Evolutionary conservation across 2,888 invertebrate genomes (phyloP).

Genomic region (Liodrosophila aerea): DNA sequence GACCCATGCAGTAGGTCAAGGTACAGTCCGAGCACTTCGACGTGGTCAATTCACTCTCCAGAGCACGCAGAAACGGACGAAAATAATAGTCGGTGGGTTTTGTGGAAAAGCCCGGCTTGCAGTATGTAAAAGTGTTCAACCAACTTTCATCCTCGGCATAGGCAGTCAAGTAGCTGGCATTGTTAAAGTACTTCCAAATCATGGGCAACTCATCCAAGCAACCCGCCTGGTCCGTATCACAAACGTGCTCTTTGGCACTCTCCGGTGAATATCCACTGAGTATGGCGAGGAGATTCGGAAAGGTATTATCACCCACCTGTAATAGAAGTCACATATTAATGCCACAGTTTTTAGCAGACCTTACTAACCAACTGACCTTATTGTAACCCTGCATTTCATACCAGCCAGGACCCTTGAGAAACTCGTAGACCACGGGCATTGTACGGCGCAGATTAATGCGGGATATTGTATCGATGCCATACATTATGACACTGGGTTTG

Average conservation of each 20-base stretch:
- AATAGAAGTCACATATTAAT: background rate
- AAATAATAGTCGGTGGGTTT: slow-evolving; percentile 91
- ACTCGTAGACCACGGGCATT: slow-evolving; percentile 87
- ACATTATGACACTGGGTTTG: slow-evolving; percentile 86
- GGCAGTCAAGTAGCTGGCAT: slow-evolving; percentile 88
- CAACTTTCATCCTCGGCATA: slow-evolving; percentile 88
- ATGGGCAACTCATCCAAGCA: slow-evolving; percentile 87
- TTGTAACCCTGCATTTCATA: slow-evolving; percentile 88
- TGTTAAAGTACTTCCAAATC: slow-evolving; percentile 89
- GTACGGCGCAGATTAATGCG: slow-evolving; percentile 89
- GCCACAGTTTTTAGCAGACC: background rate
- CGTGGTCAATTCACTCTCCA: slow-evolving; percentile 84
- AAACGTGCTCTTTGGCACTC: slow-evolving; percentile 82
- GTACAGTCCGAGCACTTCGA: slow-evolving; percentile 55
- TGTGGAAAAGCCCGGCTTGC: slow-evolving; percentile 86
- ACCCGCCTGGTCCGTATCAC: slow-evolving; percentile 83
- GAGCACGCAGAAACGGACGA: slow-evolving; percentile 87
- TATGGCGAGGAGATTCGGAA: slow-evolving; percentile 92
- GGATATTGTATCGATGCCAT: slow-evolving; percentile 93
- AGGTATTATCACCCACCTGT: slow-evolving; percentile 92
- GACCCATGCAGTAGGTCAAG: slow-evolving; percentile 84
- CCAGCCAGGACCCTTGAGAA: slow-evolving; percentile 87
- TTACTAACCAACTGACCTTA: slow-evolving; percentile 80
- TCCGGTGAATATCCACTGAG: slow-evolving; percentile 86
- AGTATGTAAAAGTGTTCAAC: slow-evolving; percentile 84